phyloP scores from a whole-genome alignment of 2,113 vertebrate species.

The Catharus bicknelli region DNA sequence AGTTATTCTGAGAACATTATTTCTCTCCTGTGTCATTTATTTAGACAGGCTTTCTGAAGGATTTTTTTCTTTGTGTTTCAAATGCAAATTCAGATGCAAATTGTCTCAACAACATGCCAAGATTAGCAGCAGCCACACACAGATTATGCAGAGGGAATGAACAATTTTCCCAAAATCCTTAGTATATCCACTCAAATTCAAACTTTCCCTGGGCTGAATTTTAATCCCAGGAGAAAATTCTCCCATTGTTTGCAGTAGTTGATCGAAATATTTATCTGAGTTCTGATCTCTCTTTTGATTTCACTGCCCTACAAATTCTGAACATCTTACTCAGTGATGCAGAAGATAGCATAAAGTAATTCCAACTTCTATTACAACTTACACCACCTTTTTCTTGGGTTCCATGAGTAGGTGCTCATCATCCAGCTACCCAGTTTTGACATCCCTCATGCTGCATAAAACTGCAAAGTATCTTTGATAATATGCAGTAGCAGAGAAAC shows the following conservation, averaged over 20 bases:
- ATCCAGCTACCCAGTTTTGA: neutral
- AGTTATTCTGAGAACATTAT: neutral
- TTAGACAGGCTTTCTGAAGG: neutral
- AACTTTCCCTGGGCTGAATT: neutral
- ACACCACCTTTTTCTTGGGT: neutral
- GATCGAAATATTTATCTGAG: neutral
- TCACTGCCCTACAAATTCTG: neutral
- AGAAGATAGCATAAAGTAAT: neutral
- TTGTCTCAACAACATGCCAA: neutral
- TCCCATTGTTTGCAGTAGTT: neutral
- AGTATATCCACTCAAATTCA: neutral
- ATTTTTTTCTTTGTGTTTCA: conserved; percentile 17
- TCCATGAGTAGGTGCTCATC: neutral
- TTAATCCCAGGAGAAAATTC: neutral
- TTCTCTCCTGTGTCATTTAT: neutral
- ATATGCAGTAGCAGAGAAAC: neutral
- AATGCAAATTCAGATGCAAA: conserved; percentile 35
- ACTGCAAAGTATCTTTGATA: neutral
- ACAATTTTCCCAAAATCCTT: neutral
- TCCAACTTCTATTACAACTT: neutral
- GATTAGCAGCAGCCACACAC: neutral
- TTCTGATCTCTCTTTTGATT: neutral
- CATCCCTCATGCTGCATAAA: neutral
- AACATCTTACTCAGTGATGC: neutral
- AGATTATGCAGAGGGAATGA: neutral